Evolutionary conservation across 1,140 invertebrate species (phyloP).

Genomic region (Bombus superbus): DNA sequence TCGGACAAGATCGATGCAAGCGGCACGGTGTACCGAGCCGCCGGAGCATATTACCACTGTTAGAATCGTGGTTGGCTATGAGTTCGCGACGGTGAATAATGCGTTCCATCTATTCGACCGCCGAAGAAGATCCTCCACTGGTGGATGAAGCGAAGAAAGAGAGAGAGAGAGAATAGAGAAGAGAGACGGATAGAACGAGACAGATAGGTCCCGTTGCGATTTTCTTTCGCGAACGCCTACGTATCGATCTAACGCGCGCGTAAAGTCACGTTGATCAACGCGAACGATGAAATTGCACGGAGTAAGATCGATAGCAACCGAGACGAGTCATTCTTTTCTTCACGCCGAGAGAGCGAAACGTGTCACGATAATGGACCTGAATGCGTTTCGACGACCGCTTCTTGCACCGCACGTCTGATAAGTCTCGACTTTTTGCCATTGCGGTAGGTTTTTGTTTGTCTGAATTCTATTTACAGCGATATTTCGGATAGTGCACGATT

Average conservation of each 20-base stretch:
- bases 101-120: slow-evolving; percentile 13
- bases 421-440: no score
- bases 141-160: not conserved
- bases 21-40: slow-evolving; percentile 15
- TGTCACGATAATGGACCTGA: not conserved
- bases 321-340: not conserved
- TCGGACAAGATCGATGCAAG: slow-evolving; percentile 45
- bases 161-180: not conserved
- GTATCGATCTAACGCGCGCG: slow-evolving; percentile 11
- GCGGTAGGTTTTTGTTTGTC: no score
- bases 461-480: no score
- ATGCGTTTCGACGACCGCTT: no score
- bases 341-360: not conserved
- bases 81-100: slow-evolving; percentile 39
- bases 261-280: slow-evolving; percentile 20
- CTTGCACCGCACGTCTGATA: no score
- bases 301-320: slow-evolving; percentile 49
- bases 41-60: slow-evolving; percentile 31
- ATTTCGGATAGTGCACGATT: no score
- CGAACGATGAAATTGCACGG: slow-evolving; percentile 45
- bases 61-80: slow-evolving; percentile 29
- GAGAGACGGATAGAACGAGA: not conserved
- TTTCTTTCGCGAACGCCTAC: slow-evolving; percentile 25
- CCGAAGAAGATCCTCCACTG: not conserved
- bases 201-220: slow-evolving; percentile 23